Evolutionary conservation across 2,797 vertebrate genomes (phyloP), one percentile per base, ranked within the genome.

Genomic region (Clarias laeviceps): DNA sequence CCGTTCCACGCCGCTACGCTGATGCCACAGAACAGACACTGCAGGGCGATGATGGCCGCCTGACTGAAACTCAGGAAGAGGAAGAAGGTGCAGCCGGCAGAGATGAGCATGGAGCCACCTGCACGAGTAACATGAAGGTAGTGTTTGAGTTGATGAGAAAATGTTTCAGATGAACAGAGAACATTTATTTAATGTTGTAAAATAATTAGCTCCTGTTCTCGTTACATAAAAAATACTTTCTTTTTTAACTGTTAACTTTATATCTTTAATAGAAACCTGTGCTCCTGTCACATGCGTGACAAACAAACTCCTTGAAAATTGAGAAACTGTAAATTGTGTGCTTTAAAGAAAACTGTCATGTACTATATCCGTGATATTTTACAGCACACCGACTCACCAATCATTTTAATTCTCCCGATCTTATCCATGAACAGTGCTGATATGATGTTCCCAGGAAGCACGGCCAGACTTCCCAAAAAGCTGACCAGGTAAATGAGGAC

Each of bases 1-100:
- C 97, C 97, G 0, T 99, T 99, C 98, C 98, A 99, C 45, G 97
- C 97, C 0, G 97, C 98, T 0, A 95, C 99, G 86, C 97, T 99
- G 91, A 97, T 95, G 4, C 98, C 97, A 0, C 96, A 98, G 92
- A 99, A 99, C 79, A 99, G 94, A 92, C 98, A 99, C 91, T 99
- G 98, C 95, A 97, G 95, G 61, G 96, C 96, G 0, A 99, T 99
- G 95, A 98, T 98, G 0, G 97, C 97, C 0, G 98, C 96, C 87
- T 99, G 96, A 0, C 96, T 99, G 91, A 97, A 97, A 89, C 97
- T 97, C 1, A 99, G 95, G 73, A 99, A 98, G 68, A 99, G 95
- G 88, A 99, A 96, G 92, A 98, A 96, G 89, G 96, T 97, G 88
- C 97, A 99, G 73, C 97, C 96, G 0, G 97, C 97, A 0, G 97